A percentile compares a stretch with the other conserved stretches of the same genome.
These are phyloP conservation scores for Falco peregrinus DNA, from an alignment of 2,797 vertebrate genomes.

Conservation along the genomic window DNA sequence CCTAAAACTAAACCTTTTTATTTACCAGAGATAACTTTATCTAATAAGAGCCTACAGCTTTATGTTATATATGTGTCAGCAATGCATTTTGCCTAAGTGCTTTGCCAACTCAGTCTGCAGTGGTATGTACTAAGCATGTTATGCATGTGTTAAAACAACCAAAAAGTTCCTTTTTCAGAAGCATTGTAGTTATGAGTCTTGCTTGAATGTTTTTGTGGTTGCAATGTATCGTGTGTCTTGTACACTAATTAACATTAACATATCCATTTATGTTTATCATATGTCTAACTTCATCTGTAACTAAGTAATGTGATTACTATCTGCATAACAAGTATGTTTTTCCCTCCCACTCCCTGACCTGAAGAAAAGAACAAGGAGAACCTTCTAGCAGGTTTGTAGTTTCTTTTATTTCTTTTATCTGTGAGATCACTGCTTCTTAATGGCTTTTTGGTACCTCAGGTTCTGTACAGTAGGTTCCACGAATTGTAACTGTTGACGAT, in stretches of 20 bases:
- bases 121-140: constrained; percentile 77
- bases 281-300: constrained; percentile 65
- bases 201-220: constrained; percentile 61
- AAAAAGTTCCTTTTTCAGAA: constrained; percentile 47
- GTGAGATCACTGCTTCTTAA: constrained; percentile 34
- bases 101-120: constrained; percentile 75
- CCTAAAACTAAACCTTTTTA: constrained; percentile 39
- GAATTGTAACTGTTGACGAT: constrained; percentile 26
- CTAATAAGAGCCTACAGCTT: constrained; percentile 63
- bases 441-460: constrained; percentile 34
- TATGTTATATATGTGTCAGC: constrained; percentile 62
- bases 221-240: constrained; percentile 56
- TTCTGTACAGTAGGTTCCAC: constrained; percentile 26
- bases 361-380: constrained; percentile 94
- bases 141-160: constrained; percentile 71
- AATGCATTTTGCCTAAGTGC: constrained; percentile 72
- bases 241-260: constrained; percentile 68
- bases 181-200: constrained; percentile 36
- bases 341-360: constrained; percentile 80
- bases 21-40: constrained; percentile 41
- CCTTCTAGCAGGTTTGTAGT: constrained; percentile 85
- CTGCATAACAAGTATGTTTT: constrained; percentile 81
- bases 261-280: constrained; percentile 17
- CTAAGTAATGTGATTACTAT: constrained; percentile 75
- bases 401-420: constrained; percentile 69